phyloP scores from a whole-genome alignment of 2,113 vertebrate species.

The Cromileptes altivelis region DNA sequence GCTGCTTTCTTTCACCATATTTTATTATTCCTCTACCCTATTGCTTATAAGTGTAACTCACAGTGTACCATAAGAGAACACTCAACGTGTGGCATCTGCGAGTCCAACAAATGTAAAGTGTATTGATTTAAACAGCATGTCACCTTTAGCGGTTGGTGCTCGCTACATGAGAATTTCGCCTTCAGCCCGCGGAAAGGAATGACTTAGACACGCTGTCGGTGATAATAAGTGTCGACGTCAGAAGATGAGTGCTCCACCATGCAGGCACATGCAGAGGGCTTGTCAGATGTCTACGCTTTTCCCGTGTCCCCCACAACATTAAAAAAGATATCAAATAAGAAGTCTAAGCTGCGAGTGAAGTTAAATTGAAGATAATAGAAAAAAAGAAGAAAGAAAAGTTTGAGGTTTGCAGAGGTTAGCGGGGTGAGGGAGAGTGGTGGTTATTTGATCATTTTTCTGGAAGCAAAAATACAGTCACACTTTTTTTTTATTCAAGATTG shows the following conservation, averaged over 20 bases:
- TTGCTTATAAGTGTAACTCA: background rate
- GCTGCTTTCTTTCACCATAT: background rate
- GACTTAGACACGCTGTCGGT: slow-evolving; percentile 31
- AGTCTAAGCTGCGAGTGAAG: slow-evolving; percentile 11
- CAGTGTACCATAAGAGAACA: slow-evolving; percentile 5
- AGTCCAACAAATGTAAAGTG: slow-evolving; percentile 31
- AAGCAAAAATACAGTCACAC: background rate
- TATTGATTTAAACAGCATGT: slow-evolving; percentile 59
- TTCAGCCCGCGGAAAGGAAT: slow-evolving; percentile 1
- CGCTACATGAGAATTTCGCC: slow-evolving; percentile 27
- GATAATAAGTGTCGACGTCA: slow-evolving; percentile 42
- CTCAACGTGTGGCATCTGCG: background rate
- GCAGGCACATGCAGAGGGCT: slow-evolving; percentile 35
- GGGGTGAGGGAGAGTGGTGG: background rate
- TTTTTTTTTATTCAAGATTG: slow-evolving; percentile 18
- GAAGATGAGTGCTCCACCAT: slow-evolving; percentile 27
- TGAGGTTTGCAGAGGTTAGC: slow-evolving; percentile 17
- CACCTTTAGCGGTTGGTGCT: slow-evolving; percentile 12
- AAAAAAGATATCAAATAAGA: slow-evolving; percentile 55
- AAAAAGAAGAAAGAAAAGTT: slow-evolving; percentile 21
- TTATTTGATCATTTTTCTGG: slow-evolving; percentile 12
- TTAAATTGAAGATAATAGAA: slow-evolving; percentile 35
- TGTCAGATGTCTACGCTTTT: slow-evolving; percentile 51
- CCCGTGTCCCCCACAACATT: slow-evolving; percentile 9
- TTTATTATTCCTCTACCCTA: slow-evolving; percentile 17